Percentiles rank a stretch among this genome's conserved stretches.
These are phyloP conservation scores for Procavia capensis DNA, from an alignment of 2,113 vertebrate genomes.

Conservation along the genomic window DNA sequence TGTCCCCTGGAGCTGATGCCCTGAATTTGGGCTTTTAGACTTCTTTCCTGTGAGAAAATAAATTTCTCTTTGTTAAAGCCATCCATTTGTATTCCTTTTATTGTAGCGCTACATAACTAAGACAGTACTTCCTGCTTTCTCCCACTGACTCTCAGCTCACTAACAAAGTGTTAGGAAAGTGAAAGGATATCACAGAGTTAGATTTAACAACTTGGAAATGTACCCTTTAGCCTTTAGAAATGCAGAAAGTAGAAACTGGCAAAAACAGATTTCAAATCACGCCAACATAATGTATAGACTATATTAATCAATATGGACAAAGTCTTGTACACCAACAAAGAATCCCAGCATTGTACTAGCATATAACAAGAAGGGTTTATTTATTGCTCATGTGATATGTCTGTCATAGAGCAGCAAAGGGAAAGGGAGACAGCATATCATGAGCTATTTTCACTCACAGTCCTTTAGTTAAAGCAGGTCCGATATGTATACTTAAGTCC, in stretches of 20 bases:
- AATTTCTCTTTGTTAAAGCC: no score
- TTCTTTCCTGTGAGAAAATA: no score
- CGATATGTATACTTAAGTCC: not conserved
- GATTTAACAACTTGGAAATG: not conserved
- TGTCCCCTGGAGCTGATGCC: no score
- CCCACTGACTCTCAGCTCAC: not conserved
- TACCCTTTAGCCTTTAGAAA: conserved; percentile 2
- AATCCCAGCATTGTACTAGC: not conserved
- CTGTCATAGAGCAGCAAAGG: not conserved
- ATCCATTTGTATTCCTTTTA: no score
- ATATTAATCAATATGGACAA: not conserved
- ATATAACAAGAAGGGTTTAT: not conserved
- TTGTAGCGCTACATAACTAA: no score
- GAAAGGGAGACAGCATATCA: not conserved
- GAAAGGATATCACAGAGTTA: conserved; percentile 8
- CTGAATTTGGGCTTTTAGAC: no score
- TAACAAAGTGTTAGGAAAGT: not conserved
- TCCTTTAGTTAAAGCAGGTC: conserved; percentile 31
- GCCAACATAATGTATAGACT: not conserved
- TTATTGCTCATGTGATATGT: conserved; percentile 14
- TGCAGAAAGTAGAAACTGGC: not conserved
- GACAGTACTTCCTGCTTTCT: not conserved
- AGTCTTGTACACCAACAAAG: not conserved
- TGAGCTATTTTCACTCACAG: conserved; percentile 7
- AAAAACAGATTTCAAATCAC: conserved; percentile 31